These are phyloP conservation scores for Caenorhabditis sp. DNA, from an alignment of 2,888 invertebrate species.

Conservation along the genomic window DNA sequence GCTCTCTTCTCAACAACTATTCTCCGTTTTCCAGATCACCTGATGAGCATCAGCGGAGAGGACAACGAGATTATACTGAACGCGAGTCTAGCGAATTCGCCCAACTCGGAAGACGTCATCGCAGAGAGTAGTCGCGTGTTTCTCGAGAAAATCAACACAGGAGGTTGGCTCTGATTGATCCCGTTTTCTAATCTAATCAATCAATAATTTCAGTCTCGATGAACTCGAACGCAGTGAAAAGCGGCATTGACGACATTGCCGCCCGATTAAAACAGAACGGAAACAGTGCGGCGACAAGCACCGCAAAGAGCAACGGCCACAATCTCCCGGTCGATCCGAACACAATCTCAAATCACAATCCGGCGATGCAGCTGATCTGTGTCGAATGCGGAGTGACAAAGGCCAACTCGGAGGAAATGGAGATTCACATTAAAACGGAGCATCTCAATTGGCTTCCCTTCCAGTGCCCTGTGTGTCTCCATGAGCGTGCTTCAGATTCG, in stretches of 20 bases:
- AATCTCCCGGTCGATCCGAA: conserved; percentile 4
- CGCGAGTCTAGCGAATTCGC: conserved; percentile 37
- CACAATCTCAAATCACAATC: conserved; percentile 64
- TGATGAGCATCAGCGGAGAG: conserved; percentile 48
- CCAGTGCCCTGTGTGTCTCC: conserved; percentile 74
- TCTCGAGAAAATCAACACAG: conserved; percentile 38
- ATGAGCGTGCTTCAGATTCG: conserved; percentile 74
- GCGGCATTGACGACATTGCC: conserved; percentile 63
- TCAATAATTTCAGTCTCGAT: conserved; percentile 26
- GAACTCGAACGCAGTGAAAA: conserved; percentile 31
- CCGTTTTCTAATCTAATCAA: too few relatives aligned
- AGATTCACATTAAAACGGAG: conserved; percentile 74
- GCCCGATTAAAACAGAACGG: conserved; percentile 60
- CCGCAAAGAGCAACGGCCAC: neutral
- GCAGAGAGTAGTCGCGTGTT: conserved; percentile 19
- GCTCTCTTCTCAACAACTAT: conserved; percentile 2
- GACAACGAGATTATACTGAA: conserved; percentile 45
- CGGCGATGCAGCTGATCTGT: conserved; percentile 72
- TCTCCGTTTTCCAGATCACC: conserved; percentile 36
- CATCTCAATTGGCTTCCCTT: conserved; percentile 78
- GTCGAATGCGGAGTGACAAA: conserved; percentile 75
- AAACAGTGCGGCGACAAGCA: neutral
- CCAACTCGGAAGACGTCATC: conserved; percentile 10
- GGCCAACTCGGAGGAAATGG: conserved; percentile 74
- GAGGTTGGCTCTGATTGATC: too few relatives aligned